Conservation (phyloP, 2,888 invertebrate species). For the Halictus quadricinctus region DNA sequence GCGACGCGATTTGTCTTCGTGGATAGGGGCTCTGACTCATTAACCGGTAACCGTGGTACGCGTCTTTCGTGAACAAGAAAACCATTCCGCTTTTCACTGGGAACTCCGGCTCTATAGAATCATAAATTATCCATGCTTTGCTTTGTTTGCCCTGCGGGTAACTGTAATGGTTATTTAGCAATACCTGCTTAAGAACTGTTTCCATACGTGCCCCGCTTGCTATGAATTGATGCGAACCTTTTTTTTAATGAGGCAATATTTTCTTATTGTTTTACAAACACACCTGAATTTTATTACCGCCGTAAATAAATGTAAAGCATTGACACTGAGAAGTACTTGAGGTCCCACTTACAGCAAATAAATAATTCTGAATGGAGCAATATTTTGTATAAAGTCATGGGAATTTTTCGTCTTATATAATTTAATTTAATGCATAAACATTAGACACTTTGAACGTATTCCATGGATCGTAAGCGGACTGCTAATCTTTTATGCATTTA, state of each 20-base stretch:
- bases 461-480: too few species aligned
- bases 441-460: too few species aligned
- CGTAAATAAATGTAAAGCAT: neutral
- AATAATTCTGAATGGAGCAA: neutral
- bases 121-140: conserved; percentile 31
- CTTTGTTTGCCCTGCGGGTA: neutral
- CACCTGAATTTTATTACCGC: neutral
- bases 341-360: neutral
- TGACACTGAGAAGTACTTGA: neutral
- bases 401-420: too few species aligned
- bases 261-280: too few species aligned
- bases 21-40: conserved; percentile 48
- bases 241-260: too few species aligned
- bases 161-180: neutral
- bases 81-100: neutral
- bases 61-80: neutral
- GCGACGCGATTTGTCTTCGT: conserved; percentile 22
- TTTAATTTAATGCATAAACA: too few species aligned
- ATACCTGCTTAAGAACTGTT: neutral
- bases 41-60: conserved; percentile 46
- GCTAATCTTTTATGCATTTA: too few species aligned
- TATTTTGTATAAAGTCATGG: too few species aligned
- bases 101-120: conserved; percentile 15
- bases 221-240: too few species aligned
- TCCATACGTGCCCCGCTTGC: neutral